phyloP scores from a whole-genome alignment of 2,113 vertebrate species.

The Suricata suricatta region DNA sequence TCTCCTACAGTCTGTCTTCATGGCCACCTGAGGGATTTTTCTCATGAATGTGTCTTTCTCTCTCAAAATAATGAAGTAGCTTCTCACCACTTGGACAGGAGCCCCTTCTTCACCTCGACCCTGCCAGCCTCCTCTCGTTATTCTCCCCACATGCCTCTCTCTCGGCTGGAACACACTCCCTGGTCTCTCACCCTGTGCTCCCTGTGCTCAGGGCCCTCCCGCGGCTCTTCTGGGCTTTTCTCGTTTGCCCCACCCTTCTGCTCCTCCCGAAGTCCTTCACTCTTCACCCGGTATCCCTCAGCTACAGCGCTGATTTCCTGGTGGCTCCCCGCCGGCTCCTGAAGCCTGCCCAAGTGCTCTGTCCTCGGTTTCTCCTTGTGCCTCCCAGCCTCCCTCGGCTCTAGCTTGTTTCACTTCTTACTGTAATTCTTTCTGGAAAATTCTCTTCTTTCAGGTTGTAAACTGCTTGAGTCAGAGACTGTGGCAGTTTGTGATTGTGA shows the following conservation, averaged over 20 bases:
- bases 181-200: not conserved
- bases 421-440: not conserved
- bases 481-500: not conserved
- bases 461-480: not conserved
- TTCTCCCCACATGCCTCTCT: rapidly evolving
- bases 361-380: not conserved
- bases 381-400: not conserved
- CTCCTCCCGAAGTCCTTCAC: not conserved
- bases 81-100: not conserved
- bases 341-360: not conserved
- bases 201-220: not conserved
- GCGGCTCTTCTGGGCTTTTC: not conserved
- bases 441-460: not conserved
- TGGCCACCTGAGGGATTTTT: not conserved
- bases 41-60: not conserved
- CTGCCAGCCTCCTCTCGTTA: not conserved
- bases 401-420: not conserved
- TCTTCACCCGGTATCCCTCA: not conserved
- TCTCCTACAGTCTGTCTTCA: not conserved
- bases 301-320: not conserved
- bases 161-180: not conserved
- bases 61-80: not conserved
- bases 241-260: not conserved
- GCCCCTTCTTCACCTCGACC: not conserved
- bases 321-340: not conserved